phyloP scores from a whole-genome alignment of 2,113 vertebrate genomes.

The Podocnemis expansa region DNA sequence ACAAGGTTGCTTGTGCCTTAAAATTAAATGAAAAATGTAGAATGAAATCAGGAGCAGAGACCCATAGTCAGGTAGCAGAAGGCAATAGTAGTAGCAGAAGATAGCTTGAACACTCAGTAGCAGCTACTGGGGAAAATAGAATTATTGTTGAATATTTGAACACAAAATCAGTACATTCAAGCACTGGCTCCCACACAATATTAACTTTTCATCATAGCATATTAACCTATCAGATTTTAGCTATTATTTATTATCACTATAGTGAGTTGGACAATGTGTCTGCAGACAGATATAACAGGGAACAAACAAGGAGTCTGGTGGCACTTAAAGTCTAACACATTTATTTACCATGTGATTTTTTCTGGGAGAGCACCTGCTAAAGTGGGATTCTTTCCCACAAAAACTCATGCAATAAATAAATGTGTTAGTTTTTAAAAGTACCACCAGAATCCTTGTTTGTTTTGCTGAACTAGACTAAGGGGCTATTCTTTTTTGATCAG shows the following conservation, averaged over 20 bases:
- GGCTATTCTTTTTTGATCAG: no score
- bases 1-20: background rate
- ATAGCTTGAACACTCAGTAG: background rate
- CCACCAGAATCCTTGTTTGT: no score
- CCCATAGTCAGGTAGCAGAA: background rate
- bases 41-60: background rate
- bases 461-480: no score
- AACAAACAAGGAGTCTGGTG: no score
- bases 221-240: background rate
- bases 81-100: background rate
- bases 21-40: background rate
- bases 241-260: constrained; percentile 27
- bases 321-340: no score
- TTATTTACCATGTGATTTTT: no score
- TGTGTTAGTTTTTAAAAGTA: no score
- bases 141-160: background rate
- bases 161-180: background rate
- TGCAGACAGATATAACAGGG: background rate
- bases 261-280: constrained; percentile 18
- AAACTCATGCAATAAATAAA: no score
- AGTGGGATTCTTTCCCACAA: no score
- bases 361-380: no score
- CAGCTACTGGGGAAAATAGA: background rate
- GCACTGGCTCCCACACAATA: background rate
- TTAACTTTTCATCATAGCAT: background rate